Evolutionary conservation across 2,113 vertebrate species (phyloP), one percentile per base, ranked within the genome.

Genomic region (Ammospiza nelsoni): DNA sequence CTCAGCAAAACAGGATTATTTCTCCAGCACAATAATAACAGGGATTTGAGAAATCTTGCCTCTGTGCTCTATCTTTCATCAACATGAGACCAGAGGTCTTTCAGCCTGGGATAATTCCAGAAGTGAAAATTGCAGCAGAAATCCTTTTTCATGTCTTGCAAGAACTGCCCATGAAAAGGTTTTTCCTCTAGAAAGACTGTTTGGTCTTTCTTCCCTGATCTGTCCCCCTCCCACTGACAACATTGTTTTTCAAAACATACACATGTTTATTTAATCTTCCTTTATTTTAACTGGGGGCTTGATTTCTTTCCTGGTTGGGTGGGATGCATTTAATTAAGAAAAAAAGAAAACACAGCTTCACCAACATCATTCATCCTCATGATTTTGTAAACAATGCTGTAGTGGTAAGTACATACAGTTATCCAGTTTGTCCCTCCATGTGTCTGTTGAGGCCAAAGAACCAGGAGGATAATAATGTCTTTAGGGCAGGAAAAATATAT

Each of bases 121-220:
- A 93, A 90, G 57, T 82, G 77, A 94, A 94, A 87, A 97, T 78
- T 72, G 69, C 89, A 87, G 58, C 61, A 90, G 76, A 92, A 93
- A 88, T 65, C 25, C 58, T 84, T 88, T 94, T 89, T 49, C 15
- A 51, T 43, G 23, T 49, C 79, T 85, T 77, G 77, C 71, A 94
- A 81, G 63, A 43, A 82, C 29, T 65, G 62, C 37, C 48, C 14
- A 10, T 74, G 57, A 65, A 77, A 87, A 89, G 7, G 23, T 49
- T 62, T 89, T 83, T 69, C 39, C 46, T 75, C 37, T 52, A 65
- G 84, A 85, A 89, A 88, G n/a, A n/a, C 51, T 74, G 20, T 9
- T 82, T 33, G 61, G 63, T 67, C 49, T 73, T 87, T 80, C 39
- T 65, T 52, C 78, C 63, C 39, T n/a, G 21, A 39, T 78, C 58